These are phyloP conservation scores for Psococerastis gibbosa DNA, from an alignment of 2,888 invertebrate species.

Conservation along the genomic window DNA sequence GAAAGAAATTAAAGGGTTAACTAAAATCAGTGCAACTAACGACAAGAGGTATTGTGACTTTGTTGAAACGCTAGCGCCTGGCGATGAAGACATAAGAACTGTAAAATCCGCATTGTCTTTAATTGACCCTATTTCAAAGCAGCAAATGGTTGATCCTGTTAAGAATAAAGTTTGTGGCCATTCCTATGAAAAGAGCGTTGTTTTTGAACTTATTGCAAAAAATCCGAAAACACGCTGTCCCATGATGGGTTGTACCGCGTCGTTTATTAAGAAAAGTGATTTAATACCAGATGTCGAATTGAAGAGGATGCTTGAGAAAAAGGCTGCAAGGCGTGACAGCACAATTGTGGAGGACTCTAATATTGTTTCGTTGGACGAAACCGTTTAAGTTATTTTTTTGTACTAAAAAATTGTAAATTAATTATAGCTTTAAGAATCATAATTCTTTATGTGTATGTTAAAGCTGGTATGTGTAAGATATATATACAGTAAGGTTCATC, in stretches of 20 bases:
- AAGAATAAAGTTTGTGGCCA: slow-evolving; percentile 7
- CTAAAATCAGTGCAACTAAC: background rate
- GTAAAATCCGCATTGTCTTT: background rate
- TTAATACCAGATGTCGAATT: no score
- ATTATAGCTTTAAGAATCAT: no score
- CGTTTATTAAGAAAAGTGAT: no score
- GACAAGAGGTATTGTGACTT: background rate
- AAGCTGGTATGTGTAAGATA: no score
- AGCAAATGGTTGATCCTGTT: slow-evolving; percentile 1
- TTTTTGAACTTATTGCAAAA: slow-evolving; percentile 1
- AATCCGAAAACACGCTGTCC: slow-evolving; percentile 1
- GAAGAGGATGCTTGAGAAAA: no score
- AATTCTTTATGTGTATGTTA: no score
- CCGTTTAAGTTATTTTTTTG: no score
- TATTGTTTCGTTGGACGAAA: no score
- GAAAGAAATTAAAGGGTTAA: background rate
- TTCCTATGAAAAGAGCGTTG: slow-evolving; percentile 2
- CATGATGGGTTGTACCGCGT: slow-evolving; percentile 1
- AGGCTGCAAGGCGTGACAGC: no score
- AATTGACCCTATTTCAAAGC: slow-evolving; percentile 4
- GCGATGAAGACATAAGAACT: background rate
- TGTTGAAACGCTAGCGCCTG: background rate
- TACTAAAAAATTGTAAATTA: no score
- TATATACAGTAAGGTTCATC: no score
- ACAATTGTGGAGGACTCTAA: no score